Conservation (phyloP, 2,113 vertebrate species). For the Etheostoma cragini region DNA sequence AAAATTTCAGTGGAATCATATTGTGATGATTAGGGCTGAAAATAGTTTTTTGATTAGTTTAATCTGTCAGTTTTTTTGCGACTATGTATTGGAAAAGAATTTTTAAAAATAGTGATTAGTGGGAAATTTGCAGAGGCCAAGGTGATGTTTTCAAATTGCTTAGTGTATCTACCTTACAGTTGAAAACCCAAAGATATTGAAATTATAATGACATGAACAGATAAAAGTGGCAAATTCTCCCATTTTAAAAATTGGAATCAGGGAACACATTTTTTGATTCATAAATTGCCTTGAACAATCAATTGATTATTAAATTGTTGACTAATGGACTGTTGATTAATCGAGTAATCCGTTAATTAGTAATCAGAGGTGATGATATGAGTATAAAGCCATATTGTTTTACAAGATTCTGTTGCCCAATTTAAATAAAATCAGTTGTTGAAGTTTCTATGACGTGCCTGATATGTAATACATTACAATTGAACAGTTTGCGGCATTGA, state of each 20-base stretch:
- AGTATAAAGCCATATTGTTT: neutral
- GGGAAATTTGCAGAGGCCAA: neutral
- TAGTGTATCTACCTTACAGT: neutral
- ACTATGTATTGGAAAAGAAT: neutral
- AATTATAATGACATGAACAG: neutral
- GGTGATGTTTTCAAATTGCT: neutral
- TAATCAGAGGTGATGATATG: neutral
- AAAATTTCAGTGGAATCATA: neutral
- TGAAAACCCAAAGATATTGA: neutral
- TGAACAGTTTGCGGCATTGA: neutral
- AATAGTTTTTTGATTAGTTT: neutral
- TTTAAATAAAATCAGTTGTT: neutral
- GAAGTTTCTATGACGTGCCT: neutral
- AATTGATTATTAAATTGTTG: neutral
- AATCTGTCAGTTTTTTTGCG: neutral
- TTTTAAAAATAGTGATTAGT: neutral
- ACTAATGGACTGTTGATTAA: neutral
- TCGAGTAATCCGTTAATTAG: neutral
- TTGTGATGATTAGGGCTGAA: neutral
- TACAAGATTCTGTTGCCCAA: neutral
- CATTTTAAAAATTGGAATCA: neutral
- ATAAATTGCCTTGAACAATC: neutral
- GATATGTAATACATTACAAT: neutral
- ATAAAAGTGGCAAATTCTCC: neutral
- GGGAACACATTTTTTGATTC: neutral